Percentiles rank a stretch among this genome's conserved stretches.
Evolutionary conservation across 2,888 invertebrate genomes (phyloP).

Genomic region (Agrotis ipsilon): DNA sequence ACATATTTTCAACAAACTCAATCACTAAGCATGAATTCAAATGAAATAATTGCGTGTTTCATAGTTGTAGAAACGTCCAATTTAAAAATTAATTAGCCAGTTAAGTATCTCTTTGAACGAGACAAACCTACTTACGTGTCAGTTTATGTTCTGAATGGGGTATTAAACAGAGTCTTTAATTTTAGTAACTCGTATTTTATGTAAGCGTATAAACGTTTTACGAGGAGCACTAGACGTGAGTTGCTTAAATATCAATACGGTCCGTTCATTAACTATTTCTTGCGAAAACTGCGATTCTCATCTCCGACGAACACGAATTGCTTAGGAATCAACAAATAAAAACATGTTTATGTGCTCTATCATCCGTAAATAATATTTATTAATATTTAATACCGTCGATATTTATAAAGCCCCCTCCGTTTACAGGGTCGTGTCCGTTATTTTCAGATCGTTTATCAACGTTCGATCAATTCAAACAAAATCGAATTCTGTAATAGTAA

Average conservation of each 20-base stretch:
- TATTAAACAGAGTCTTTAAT: conserved; percentile 81
- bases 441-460: conserved; percentile 26
- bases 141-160: conserved; percentile 76
- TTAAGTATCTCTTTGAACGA: conserved; percentile 65
- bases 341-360: conserved; percentile 16
- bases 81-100: conserved; percentile 62
- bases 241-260: conserved; percentile 79
- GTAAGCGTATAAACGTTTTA: conserved; percentile 82
- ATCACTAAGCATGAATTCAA: conserved; percentile 5
- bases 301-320: conserved; percentile 18
- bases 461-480: conserved; percentile 20
- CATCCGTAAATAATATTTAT: conserved; percentile 10
- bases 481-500: conserved; percentile 27
- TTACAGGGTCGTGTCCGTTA: conserved; percentile 28
- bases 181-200: conserved; percentile 81
- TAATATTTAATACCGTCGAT: conserved; percentile 12
- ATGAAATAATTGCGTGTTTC: conserved; percentile 29
- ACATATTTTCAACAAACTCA: conserved; percentile 1
- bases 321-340: conserved; percentile 21
- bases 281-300: conserved; percentile 51
- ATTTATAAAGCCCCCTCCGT: not conserved
- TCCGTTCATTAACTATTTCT: conserved; percentile 66
- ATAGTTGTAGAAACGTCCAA: conserved; percentile 38
- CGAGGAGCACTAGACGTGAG: conserved; percentile 81
- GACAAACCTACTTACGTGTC: conserved; percentile 74